Percentiles rank a stretch among this genome's conserved stretches.
phyloP scores from a whole-genome alignment of 2,888 invertebrate genomes.

The Spicauda simplicius region DNA sequence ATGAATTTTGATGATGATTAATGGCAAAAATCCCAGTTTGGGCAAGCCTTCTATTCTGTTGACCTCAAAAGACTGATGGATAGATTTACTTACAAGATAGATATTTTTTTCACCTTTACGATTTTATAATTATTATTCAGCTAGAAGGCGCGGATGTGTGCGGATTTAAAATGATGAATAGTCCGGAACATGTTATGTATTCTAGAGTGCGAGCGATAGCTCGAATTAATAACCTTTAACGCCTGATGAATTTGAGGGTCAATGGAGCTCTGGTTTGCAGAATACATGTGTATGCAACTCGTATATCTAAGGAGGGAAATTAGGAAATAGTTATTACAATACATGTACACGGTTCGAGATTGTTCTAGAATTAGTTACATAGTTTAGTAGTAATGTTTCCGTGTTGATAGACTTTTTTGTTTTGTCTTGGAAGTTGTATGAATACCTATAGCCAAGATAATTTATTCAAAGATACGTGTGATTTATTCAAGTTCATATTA shows the following conservation, averaged over 20 bases:
- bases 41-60: no score
- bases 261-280: conserved; percentile 5
- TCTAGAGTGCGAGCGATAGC: conserved; percentile 13
- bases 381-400: not conserved
- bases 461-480: no score
- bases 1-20: no score
- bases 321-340: not conserved
- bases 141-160: not conserved
- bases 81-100: no score
- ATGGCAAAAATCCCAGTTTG: no score
- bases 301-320: not conserved
- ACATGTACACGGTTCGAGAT: not conserved
- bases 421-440: not conserved
- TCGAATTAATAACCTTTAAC: conserved; percentile 26
- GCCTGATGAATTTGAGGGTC: conserved; percentile 28
- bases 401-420: not conserved
- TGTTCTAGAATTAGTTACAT: not conserved
- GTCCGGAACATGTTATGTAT: conserved; percentile 15
- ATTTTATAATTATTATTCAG: conserved; percentile 8
- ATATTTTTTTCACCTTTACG: not conserved
- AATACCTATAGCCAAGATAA: no score
- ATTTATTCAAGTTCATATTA: no score
- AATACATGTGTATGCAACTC: not conserved
- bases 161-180: conserved; percentile 11
- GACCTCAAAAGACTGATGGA: no score